phyloP scores from a whole-genome alignment of 2,113 vertebrate species.

The Carollia perspicillata region DNA sequence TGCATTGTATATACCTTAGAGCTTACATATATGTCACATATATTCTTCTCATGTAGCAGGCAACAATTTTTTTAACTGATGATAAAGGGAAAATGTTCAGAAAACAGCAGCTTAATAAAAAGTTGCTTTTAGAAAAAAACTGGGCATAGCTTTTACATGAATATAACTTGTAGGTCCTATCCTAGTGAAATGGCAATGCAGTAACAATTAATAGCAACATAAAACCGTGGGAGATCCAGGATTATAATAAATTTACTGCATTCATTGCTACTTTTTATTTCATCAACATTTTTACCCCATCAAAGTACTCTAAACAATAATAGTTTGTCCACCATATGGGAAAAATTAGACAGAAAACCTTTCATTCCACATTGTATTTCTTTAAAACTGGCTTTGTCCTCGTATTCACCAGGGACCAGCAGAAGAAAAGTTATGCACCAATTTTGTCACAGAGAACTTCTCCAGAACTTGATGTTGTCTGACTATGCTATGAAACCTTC shows the following conservation, averaged over 20 bases:
- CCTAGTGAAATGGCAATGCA: background rate
- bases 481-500: background rate
- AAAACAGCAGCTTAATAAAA: background rate
- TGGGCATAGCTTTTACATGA: background rate
- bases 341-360: conserved; percentile 78
- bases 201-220: background rate
- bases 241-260: conserved; percentile 32
- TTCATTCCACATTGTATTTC: conserved; percentile 75
- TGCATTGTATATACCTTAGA: background rate
- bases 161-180: background rate
- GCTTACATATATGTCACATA: background rate
- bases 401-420: conserved; percentile 69
- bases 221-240: background rate
- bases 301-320: conserved; percentile 71
- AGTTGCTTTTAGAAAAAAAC: background rate
- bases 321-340: conserved; percentile 72
- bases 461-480: background rate
- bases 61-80: background rate
- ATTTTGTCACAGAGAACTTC: background rate
- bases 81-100: background rate
- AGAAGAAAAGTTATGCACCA: background rate
- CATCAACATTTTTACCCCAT: conserved; percentile 38
- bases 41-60: background rate
- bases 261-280: conserved; percentile 63
- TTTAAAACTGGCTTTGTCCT: conserved; percentile 76